Conservation (phyloP, 1,140 invertebrate species). For the Halictus rubicundus region DNA sequence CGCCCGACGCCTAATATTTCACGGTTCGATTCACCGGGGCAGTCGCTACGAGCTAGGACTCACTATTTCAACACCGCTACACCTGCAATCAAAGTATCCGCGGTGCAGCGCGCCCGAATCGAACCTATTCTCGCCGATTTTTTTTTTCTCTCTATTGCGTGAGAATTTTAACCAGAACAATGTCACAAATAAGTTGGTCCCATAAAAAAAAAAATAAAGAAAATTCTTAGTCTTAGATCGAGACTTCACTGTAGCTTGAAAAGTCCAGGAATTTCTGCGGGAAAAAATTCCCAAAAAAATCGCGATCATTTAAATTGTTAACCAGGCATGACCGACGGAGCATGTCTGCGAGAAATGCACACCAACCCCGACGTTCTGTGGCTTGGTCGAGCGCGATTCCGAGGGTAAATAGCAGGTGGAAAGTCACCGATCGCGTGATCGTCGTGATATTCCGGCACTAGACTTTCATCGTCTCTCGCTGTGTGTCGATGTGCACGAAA, state of each 20-base stretch:
- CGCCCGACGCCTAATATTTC: conserved; percentile 38
- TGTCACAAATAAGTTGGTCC: too few relatives aligned
- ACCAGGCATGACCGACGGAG: neutral
- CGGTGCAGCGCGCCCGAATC: conserved; percentile 45
- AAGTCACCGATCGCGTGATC: conserved; percentile 46
- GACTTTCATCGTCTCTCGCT: conserved; percentile 37
- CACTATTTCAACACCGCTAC: too few relatives aligned
- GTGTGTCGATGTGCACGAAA: conserved; percentile 40
- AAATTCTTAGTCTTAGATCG: too few relatives aligned
- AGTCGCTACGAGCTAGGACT: conserved; percentile 11
- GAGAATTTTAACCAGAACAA: too few relatives aligned
- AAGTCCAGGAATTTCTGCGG: too few relatives aligned
- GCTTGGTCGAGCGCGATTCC: neutral
- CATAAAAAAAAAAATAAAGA: too few relatives aligned
- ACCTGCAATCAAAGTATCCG: neutral
- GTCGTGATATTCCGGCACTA: conserved; percentile 22
- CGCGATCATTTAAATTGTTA: too few relatives aligned
- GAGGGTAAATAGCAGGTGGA: conserved; percentile 22
- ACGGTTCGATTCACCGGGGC: conserved; percentile 37
- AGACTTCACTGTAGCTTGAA: too few relatives aligned
- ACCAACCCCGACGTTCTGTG: neutral
- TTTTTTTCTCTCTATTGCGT: neutral
- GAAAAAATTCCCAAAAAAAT: too few relatives aligned
- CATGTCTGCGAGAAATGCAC: neutral
- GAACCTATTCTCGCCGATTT: neutral